Conservation (phyloP, 2,113 vertebrate genomes). For the Protobothrops mucrosquamatus region DNA sequence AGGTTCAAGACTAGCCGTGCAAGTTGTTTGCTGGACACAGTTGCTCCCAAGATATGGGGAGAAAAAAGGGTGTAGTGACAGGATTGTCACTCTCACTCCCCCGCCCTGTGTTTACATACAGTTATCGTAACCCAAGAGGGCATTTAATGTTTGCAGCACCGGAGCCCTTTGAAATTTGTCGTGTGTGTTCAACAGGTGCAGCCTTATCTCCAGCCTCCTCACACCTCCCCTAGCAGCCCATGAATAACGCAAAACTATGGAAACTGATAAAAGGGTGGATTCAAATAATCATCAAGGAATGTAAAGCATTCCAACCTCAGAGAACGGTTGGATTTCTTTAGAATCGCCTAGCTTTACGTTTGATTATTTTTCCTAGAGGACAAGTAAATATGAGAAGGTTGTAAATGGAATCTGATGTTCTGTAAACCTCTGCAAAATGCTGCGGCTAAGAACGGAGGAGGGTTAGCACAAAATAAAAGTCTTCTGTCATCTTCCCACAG, state of each 20-base stretch:
- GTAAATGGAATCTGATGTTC: background rate
- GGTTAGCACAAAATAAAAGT: background rate
- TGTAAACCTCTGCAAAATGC: background rate
- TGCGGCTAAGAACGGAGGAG: background rate
- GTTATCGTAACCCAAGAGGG: background rate
- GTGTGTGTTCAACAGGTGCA: background rate
- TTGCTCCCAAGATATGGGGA: background rate
- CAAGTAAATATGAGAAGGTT: background rate
- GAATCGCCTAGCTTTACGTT: background rate
- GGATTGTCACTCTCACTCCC: background rate
- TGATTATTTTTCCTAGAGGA: background rate
- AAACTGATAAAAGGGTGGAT: background rate
- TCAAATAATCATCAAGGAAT: background rate
- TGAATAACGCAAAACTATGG: background rate
- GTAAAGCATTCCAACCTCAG: background rate
- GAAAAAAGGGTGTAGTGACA: background rate
- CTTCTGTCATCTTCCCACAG: background rate
- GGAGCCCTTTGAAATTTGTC: background rate
- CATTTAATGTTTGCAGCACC: background rate
- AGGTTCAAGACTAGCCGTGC: background rate
- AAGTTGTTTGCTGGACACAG: background rate
- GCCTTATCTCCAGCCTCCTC: background rate
- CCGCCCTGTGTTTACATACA: background rate
- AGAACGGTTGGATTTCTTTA: background rate
- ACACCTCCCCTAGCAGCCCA: background rate